phyloP scores from a whole-genome alignment of 1,140 invertebrate genomes.

The Popillia japonica region DNA sequence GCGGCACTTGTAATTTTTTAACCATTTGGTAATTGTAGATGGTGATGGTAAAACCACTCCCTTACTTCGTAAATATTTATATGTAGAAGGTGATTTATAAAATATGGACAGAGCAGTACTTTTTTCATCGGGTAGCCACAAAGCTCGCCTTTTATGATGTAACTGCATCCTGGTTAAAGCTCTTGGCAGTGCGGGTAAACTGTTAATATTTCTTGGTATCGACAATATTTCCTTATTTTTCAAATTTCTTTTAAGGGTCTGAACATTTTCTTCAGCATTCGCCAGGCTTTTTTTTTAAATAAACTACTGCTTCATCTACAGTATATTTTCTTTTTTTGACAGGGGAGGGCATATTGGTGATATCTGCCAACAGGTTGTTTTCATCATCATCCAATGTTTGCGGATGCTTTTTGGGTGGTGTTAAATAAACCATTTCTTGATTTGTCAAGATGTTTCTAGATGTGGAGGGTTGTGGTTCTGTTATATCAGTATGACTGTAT shows the following conservation, averaged over 20 bases:
- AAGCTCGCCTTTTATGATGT: not conserved
- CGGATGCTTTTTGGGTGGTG: not conserved
- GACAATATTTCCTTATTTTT: too few relatives aligned
- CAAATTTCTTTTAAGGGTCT: constrained; percentile 5
- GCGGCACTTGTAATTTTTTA: not conserved
- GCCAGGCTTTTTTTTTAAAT: too few relatives aligned
- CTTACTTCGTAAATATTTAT: constrained; percentile 28
- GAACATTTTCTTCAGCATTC: not conserved
- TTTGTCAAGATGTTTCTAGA: not conserved
- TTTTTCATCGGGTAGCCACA: constrained; percentile 21
- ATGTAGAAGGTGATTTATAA: constrained; percentile 30
- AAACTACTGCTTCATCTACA: not conserved
- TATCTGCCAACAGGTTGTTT: not conserved
- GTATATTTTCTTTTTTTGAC: not conserved
- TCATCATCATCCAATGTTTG: not conserved
- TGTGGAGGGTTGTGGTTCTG: not conserved
- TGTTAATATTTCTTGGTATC: constrained; percentile 4
- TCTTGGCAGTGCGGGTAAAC: not conserved
- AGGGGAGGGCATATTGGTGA: constrained; percentile 13
- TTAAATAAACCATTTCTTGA: too few relatives aligned
- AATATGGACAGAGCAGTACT: not conserved
- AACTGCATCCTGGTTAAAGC: constrained; percentile 24
- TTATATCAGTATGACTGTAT: not conserved
- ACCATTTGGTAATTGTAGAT: constrained; percentile 7
- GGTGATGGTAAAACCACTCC: constrained; percentile 12